Evolutionary conservation across 2,113 vertebrate species (phyloP), one percentile per base, ranked within the genome.

Genomic region (Vulpes vulpes): DNA sequence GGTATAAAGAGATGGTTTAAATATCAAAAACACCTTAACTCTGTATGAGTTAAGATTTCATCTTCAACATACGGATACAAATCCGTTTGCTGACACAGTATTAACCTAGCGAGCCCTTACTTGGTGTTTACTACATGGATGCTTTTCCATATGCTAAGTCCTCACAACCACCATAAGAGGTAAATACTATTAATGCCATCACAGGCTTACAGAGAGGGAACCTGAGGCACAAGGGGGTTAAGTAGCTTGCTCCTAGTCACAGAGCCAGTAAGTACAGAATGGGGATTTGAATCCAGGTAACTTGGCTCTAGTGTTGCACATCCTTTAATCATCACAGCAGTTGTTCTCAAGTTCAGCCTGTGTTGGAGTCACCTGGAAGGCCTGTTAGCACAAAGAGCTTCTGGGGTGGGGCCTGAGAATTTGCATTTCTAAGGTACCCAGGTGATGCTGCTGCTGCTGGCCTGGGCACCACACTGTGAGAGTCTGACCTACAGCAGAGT

Each of bases 121-220:
- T 1, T 0, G 3, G 32, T 11, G 0, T 20, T 51, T 64, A 27
- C 65, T 59, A 20, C 0, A 1, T 25, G 27, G 8, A 20, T 25
- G n/a, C 4, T 78, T 38, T 35, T 43, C 8, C 3, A 6, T 8
- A n/a, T 8, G n/a, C 27, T 23, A 53, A 17, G 3, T 32, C 32
- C 69, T 91, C 73, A 53, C 16, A 25, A 20, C 19, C n/a, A 57
- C 22, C 25, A 1, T 23, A 43, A 17, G 43, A 64, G 43, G 27
- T 20, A 73, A 69, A 19, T 19, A 17, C 27, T 30, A 6, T 16
- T 19, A 55, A 51, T 2, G 23, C 20, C 30, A 32, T 38, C n/a
- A 30, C 53, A 57, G 38, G 23, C 53, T 2, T 53, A 53, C 14
- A 86, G 38, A 74, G 22, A 49, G 7, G 76, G 86, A 87, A 35